Evolutionary conservation across 2,888 invertebrate species (phyloP).

Genomic region (Heliconius charithonia): DNA sequence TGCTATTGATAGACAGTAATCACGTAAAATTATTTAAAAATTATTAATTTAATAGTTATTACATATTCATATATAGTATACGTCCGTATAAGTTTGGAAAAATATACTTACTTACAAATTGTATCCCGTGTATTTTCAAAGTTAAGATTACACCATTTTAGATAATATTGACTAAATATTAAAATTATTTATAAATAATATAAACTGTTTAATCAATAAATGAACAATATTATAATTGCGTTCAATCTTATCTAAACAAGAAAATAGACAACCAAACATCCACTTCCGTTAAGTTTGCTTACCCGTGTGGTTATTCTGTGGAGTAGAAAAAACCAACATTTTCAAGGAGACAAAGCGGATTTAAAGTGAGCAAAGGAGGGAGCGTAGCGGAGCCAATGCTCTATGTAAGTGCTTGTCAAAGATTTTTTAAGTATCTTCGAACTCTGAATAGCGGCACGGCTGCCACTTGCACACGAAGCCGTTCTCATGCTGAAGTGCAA

Average conservation of each 20-base stretch:
- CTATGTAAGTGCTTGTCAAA: constrained; percentile 71
- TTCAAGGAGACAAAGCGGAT: constrained; percentile 55
- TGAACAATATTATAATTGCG: background rate
- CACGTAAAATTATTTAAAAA: too few species aligned
- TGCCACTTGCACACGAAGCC: constrained; percentile 77
- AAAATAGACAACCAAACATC: constrained; percentile 2
- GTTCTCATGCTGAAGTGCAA: constrained; percentile 54
- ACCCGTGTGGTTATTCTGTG: constrained; percentile 26
- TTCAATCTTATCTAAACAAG: background rate
- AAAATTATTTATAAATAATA: too few species aligned
- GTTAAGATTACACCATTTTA: background rate
- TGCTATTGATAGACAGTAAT: too few species aligned
- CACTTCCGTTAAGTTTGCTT: constrained; percentile 14
- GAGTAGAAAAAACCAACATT: constrained; percentile 38
- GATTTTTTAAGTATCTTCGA: constrained; percentile 77
- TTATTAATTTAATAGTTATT: too few species aligned
- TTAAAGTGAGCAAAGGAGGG: constrained; percentile 46
- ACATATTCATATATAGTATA: too few species aligned
- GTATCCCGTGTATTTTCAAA: background rate
- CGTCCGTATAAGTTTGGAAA: background rate
- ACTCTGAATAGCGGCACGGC: constrained; percentile 63
- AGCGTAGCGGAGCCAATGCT: constrained; percentile 46
- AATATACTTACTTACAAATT: background rate
- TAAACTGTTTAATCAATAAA: background rate
- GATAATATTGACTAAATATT: too few species aligned